Percentiles rank a stretch among this genome's conserved stretches.
Evolutionary conservation across 2,888 invertebrate genomes (phyloP).

Genomic region (Mesorhabditis spiculigera): DNA sequence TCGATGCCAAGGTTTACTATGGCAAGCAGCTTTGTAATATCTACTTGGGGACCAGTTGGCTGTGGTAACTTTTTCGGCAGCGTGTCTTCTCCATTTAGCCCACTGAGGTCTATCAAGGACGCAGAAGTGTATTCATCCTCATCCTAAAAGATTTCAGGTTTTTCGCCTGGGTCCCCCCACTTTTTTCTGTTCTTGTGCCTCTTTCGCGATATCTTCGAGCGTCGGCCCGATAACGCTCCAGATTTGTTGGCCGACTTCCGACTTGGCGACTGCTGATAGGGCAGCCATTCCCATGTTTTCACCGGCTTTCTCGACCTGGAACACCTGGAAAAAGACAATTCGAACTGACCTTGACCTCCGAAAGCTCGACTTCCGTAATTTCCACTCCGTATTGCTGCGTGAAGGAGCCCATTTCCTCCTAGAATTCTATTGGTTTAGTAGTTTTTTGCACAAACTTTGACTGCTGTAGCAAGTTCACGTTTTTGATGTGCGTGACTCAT

Average conservation of each 20-base stretch:
- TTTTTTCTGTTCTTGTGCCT: slow-evolving; percentile 17
- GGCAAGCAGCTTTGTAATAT: slow-evolving; percentile 34
- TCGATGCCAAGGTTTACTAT: slow-evolving; percentile 38
- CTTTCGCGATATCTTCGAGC: slow-evolving; percentile 30
- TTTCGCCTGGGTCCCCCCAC: slow-evolving; percentile 5
- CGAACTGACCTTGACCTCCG: slow-evolving; percentile 43
- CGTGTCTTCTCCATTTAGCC: not conserved
- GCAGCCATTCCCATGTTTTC: slow-evolving; percentile 49
- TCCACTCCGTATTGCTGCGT: slow-evolving; percentile 59
- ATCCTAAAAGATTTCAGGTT: not conserved
- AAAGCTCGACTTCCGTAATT: slow-evolving; percentile 59
- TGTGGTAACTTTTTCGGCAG: slow-evolving; percentile 3
- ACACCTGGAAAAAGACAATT: not conserved
- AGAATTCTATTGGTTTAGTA: slow-evolving; percentile 13
- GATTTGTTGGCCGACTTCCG: slow-evolving; percentile 38
- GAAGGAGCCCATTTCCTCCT: slow-evolving; percentile 59
- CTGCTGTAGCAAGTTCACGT: not conserved
- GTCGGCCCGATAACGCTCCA: slow-evolving; percentile 36
- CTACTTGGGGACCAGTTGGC: slow-evolving; percentile 19
- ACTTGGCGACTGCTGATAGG: slow-evolving; percentile 32
- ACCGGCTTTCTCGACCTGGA: slow-evolving; percentile 37
- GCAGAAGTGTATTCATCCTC: not conserved
- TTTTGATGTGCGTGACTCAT: slow-evolving; percentile 2
- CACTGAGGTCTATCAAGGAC: not conserved
- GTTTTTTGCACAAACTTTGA: slow-evolving; percentile 6